A percentile compares a stretch with the other conserved stretches of the same genome.
Evolutionary conservation across 1,140 invertebrate genomes (phyloP).

Genomic region (Agraylea sexmaculata): DNA sequence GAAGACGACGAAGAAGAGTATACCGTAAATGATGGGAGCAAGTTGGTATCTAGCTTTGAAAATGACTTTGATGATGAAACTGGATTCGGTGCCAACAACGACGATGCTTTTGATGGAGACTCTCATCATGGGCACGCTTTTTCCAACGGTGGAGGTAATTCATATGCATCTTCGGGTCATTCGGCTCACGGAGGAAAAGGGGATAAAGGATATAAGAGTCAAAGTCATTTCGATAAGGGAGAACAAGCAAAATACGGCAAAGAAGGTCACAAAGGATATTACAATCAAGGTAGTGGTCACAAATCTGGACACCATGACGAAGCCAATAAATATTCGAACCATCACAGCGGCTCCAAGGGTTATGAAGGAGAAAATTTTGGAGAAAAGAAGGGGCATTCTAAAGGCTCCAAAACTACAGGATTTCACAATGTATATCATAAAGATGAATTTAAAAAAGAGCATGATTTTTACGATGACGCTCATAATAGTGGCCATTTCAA

Average conservation of each 20-base stretch:
- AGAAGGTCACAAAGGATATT: conserved; percentile 27
- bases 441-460: conserved; percentile 63
- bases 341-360: conserved; percentile 38
- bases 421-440: conserved; percentile 62
- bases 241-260: conserved; percentile 24
- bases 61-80: conserved; percentile 25
- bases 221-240: conserved; percentile 28
- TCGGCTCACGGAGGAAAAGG: conserved; percentile 31
- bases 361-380: conserved; percentile 58
- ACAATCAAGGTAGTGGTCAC: conserved; percentile 27
- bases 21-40: conserved; percentile 5
- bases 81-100: conserved; percentile 22
- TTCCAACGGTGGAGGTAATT: conserved; percentile 24
- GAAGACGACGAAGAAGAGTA: conserved; percentile 26
- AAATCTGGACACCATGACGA: conserved; percentile 29
- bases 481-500: conserved; percentile 50
- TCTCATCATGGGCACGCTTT: conserved; percentile 21
- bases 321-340: conserved; percentile 32
- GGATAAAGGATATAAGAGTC: conserved; percentile 31
- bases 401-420: conserved; percentile 54
- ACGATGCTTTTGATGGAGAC: conserved; percentile 22
- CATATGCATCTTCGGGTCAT: conserved; percentile 28
- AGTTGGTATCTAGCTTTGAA: conserved; percentile 10
- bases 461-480: conserved; percentile 58
- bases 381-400: conserved; percentile 54